Base-by-base conservation (phyloP, 2,797 vertebrate species). In the Heterohyrax brucei region DNA sequence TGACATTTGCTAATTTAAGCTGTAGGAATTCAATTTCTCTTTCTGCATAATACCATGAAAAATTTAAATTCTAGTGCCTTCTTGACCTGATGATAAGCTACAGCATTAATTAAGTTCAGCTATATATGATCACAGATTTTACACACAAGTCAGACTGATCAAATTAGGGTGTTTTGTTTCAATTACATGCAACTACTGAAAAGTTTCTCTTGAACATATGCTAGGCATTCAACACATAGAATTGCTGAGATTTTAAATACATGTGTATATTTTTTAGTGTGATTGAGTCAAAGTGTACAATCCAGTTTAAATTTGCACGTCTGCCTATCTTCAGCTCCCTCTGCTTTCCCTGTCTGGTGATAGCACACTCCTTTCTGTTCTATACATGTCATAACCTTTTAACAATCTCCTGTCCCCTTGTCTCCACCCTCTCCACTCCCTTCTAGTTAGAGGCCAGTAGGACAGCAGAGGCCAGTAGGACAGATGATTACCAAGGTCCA, bases 11-110 rank as follows among this genome's bases (percentile, higher is more conserved):
- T 70, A 83, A 89, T 24, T 79, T 82, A 56, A 77, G 59, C 8
- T 77, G 8, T 64, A 73, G 56, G 14, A 24, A 78, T 93, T 94
- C 77, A 64, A 61, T 95, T 96, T 91, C 48, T 77, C 33, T 56
- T 89, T 75, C 78, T 76, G 78, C 30, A 66, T 3, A 14, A 14
- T 13, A 95, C 81, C 89, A 80, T 81, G 22, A 39, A 79, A 82
- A 88, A 61, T 75, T 86, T 81, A 39, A 93, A 82, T 84, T 78
- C n/a, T 77, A 24, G 14, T 73, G 26, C 26, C 62, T 91, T 50
- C 66, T 92, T 92, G 56, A 53, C 24, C 48, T 9, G n/a, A 64
- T 77, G 50, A 7, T 73, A 82, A 81, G 28, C 10, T 53, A 2
- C 33, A 56, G 39, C 70, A 46, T 2, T 8, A 1, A 95, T 44